Evolutionary conservation across 2,113 vertebrate genomes (phyloP).

Genomic region (Notarius quadriscutis): DNA sequence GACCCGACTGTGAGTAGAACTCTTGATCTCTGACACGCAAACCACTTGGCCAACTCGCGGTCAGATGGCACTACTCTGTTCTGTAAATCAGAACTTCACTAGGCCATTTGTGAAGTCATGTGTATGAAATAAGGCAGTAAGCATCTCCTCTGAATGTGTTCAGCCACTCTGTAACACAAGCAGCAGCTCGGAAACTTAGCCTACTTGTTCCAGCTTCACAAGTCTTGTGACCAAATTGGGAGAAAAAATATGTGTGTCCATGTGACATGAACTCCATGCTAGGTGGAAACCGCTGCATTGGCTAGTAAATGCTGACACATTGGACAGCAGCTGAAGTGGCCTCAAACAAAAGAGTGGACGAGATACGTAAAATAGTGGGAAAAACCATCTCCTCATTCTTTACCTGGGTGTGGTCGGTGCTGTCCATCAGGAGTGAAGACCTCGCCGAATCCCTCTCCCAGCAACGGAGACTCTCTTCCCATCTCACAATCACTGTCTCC

Average conservation of each 20-base stretch:
- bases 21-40: no score
- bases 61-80: not conserved
- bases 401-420: conserved; percentile 92
- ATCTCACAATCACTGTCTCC: conserved; percentile 98
- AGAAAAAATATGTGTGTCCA: not conserved
- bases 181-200: not conserved
- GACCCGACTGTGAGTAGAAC: no score
- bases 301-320: not conserved
- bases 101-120: not conserved
- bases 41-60: no score
- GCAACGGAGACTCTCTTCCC: conserved; percentile 92
- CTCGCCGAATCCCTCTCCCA: conserved; percentile 95
- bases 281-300: not conserved
- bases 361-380: not conserved
- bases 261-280: not conserved
- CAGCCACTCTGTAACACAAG: not conserved
- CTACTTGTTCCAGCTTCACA: no score
- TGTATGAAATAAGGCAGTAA: not conserved
- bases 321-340: not conserved
- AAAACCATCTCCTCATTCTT: conserved; percentile 37
- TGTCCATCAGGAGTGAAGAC: conserved; percentile 89
- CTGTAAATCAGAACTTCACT: not conserved
- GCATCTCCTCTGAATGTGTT: not conserved
- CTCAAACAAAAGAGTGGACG: not conserved
- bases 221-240: not conserved